Percentiles rank a stretch among this genome's conserved stretches.
phyloP scores from a whole-genome alignment of 2,113 vertebrate species.

The Xenus cinereus region DNA sequence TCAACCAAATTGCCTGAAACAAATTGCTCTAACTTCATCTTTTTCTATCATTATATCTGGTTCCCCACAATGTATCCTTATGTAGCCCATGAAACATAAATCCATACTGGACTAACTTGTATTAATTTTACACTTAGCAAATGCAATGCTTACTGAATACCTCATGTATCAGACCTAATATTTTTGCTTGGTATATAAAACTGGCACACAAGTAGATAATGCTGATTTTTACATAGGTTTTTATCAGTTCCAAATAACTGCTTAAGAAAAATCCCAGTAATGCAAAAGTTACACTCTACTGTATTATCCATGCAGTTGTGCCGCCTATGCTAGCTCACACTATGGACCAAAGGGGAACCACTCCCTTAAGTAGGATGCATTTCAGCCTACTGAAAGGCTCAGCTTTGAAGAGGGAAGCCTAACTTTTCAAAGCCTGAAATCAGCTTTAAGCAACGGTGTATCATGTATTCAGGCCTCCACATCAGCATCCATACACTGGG shows the following conservation, averaged over 20 bases:
- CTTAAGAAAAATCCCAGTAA: neutral
- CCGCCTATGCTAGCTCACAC: neutral
- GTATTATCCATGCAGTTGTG: neutral
- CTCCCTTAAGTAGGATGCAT: neutral
- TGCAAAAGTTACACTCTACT: neutral
- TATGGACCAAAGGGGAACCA: neutral
- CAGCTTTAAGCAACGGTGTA: neutral
- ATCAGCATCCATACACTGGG: neutral
- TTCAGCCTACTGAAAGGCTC: neutral
- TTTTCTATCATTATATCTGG: neutral
- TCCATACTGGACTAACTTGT: neutral
- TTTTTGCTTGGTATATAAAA: neutral
- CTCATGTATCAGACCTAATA: neutral
- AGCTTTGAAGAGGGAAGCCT: neutral
- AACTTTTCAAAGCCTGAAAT: neutral
- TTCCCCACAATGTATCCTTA: neutral
- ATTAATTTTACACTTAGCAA: neutral
- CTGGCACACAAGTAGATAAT: neutral
- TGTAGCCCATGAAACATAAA: neutral
- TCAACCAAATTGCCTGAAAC: constrained; percentile 28
- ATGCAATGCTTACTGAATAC: neutral
- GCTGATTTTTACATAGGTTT: neutral
- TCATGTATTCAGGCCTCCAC: neutral
- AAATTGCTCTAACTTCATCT: constrained; percentile 32
- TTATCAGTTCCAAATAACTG: neutral